Evolutionary conservation across 1,140 invertebrate genomes (phyloP), one percentile per base, ranked within the genome.

Genomic region (Cecropterus lyciades): DNA sequence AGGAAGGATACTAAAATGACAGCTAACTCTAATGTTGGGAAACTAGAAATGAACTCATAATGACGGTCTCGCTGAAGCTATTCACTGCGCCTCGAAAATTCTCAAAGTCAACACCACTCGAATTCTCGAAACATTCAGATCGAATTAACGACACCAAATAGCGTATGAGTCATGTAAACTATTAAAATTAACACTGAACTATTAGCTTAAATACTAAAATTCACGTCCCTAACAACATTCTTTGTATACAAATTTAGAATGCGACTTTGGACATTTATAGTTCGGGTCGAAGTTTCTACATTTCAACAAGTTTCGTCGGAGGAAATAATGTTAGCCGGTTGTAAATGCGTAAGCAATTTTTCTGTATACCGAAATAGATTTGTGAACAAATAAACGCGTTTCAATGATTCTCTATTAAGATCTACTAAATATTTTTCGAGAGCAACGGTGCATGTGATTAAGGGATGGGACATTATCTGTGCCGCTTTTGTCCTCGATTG

Each of bases 401-500:
- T 74, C 66, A 82, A 81, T 85, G 77, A 74, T 80, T 80, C 75
- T 79, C 75, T 82, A 78, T 83, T 80, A 72, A 43, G 64, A 69
- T 74, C 78, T 74, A 81, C 79, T 80, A 87, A 89, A 90, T 82
- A 90, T 89, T 89, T 87, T 89, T 85, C 77, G 78, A 81, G 78
- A 77, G 80, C 87, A 91, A 67, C 87, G 83, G 84, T 84, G 89
- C 89, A 90, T 92, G 87, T 90, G 87, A 92, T 92, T 92, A 89
- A 86, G 83, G 87, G 85, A 90, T 89, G 83, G 82, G 79, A 92
- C 85, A 87, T 90, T 89, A 90, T 90, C 77, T 89, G 80, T 74
- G 80, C 67, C 68, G 79, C 79, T 85, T 84, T 91, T 91, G 84
- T 89, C 79, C 80, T 65, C 80, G 64, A 76, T 75, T 88, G 86